These are phyloP conservation scores for Nanorana parkeri DNA, from an alignment of 2,113 vertebrate genomes.

Conservation along the genomic window DNA sequence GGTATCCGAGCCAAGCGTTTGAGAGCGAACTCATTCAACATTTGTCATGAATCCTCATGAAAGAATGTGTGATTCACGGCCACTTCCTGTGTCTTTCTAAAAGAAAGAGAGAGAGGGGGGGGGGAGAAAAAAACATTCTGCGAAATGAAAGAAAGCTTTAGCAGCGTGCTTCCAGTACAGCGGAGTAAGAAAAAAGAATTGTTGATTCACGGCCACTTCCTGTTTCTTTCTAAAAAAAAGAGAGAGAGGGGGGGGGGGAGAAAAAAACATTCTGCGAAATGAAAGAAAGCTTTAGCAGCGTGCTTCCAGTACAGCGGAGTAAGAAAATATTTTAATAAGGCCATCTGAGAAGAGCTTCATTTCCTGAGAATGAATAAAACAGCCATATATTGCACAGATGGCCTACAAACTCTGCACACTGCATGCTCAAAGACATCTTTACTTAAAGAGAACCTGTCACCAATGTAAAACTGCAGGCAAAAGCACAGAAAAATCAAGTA, in stretches of 20 bases:
- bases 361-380: constrained; percentile 55
- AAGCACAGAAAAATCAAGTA: too few relatives aligned
- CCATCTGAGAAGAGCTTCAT: constrained; percentile 60
- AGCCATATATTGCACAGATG: constrained; percentile 51
- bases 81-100: constrained; percentile 56
- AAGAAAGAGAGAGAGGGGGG: constrained; percentile 40
- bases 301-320: background rate
- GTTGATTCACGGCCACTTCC: too few relatives aligned
- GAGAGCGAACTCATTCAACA: constrained; percentile 58
- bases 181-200: rapidly evolving
- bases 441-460: too few relatives aligned
- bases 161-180: constrained; percentile 23
- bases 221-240: too few relatives aligned
- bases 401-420: constrained; percentile 3
- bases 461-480: too few relatives aligned
- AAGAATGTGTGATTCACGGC: constrained; percentile 64
- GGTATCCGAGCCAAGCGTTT: constrained; percentile 60
- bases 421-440: too few relatives aligned
- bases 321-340: constrained; percentile 56
- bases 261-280: constrained; percentile 48
- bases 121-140: background rate
- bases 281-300: constrained; percentile 50
- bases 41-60: constrained; percentile 63
- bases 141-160: constrained; percentile 57
- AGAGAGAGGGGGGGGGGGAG: too few relatives aligned